Evolutionary conservation across 2,797 vertebrate species (phyloP).

Genomic region (Diceros bicornis): DNA sequence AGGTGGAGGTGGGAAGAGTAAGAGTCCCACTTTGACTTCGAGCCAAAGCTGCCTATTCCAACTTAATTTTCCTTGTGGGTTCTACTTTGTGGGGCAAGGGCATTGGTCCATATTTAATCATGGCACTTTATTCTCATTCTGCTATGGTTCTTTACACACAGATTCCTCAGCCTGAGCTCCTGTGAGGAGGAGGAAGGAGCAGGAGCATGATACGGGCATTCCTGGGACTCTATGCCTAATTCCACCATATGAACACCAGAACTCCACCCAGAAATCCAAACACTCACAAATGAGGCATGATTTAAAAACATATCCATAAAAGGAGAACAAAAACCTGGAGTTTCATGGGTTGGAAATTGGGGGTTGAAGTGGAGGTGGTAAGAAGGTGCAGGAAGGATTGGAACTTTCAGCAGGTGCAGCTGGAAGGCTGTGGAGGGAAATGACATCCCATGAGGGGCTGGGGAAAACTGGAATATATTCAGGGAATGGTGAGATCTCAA

Average conservation of each 20-base stretch:
- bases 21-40: not conserved
- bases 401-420: not conserved
- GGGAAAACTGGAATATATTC: not conserved
- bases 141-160: not conserved
- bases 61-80: not conserved
- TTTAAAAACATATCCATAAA: not conserved
- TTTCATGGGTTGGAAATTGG: not conserved
- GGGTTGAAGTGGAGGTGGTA: not conserved
- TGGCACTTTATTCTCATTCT: not conserved
- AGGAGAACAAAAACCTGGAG: not conserved
- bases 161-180: not conserved
- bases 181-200: not conserved
- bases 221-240: not conserved
- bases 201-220: not conserved
- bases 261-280: not conserved
- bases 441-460: fast-evolving
- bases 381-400: not conserved
- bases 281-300: not conserved
- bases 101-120: not conserved
- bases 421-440: not conserved
- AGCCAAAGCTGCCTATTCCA: not conserved
- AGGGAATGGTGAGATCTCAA: not conserved
- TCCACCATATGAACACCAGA: not conserved
- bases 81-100: slow-evolving; percentile 11
- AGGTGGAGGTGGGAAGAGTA: not conserved